A percentile compares a stretch with the other conserved stretches of the same genome.
Evolutionary conservation across 2,113 vertebrate species (phyloP).

Genomic region (Clarias gariepinus): DNA sequence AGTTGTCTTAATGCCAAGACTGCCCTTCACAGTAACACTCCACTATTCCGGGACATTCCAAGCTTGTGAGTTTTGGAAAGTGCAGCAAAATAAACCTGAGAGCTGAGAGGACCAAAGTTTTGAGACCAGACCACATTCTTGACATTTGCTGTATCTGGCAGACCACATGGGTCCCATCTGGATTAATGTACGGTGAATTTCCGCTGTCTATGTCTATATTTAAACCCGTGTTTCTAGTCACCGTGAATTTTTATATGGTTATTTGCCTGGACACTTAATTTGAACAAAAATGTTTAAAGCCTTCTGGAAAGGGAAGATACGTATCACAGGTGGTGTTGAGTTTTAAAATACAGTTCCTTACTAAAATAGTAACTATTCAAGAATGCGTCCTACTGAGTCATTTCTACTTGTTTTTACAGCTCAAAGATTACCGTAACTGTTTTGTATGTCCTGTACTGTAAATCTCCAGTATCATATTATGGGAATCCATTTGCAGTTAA

Average conservation of each 20-base stretch:
- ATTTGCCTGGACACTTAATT: conserved; percentile 18
- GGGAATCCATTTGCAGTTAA: background rate
- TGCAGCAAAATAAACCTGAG: conserved; percentile 53
- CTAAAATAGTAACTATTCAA: background rate
- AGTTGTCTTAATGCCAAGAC: conserved; percentile 14
- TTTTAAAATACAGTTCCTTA: background rate
- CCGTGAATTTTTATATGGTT: conserved; percentile 21
- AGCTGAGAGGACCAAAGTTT: conserved; percentile 42
- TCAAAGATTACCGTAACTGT: background rate
- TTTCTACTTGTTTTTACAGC: background rate
- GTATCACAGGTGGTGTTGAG: too few species aligned
- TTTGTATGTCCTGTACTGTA: background rate
- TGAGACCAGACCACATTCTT: conserved; percentile 37
- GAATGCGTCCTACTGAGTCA: background rate
- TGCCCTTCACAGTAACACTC: conserved; percentile 38
- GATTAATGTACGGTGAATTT: conserved; percentile 43
- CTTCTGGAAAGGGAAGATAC: conserved; percentile 14
- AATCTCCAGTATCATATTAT: background rate
- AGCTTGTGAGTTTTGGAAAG: conserved; percentile 61
- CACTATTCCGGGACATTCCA: conserved; percentile 51
- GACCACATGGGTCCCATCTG: conserved; percentile 67
- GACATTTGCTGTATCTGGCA: conserved; percentile 37
- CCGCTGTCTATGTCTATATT: conserved; percentile 62
- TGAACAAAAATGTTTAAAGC: conserved; percentile 7
- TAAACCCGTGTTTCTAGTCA: conserved; percentile 47